Base-by-base conservation (phyloP, 2,113 vertebrate genomes). In the Callithrix jacchus region DNA sequence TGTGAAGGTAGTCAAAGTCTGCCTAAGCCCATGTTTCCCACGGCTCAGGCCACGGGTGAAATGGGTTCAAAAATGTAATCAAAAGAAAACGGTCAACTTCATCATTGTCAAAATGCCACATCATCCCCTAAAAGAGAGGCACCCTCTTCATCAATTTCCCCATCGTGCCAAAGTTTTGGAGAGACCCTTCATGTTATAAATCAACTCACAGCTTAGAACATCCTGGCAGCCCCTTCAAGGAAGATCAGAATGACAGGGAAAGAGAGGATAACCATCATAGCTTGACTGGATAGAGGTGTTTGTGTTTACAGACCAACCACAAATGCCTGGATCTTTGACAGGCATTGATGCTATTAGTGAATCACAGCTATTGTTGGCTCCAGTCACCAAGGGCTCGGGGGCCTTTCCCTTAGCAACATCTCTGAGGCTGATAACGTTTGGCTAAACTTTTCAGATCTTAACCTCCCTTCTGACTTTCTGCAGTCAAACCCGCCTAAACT, bases 261-360 rank as follows among this genome's bases (percentile, higher is more conserved):
- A 99, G 99, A 99, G 98, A 98, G 99, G 98, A 99, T 99, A 99
- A 99, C 99, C 99, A 99, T 99, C 99, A 98, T 98, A 98, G 98
- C 98, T 98, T 99, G 99, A 99, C 99, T 99, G 99, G 98, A 99
- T 99, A 99, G 99, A 99, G 99, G 99, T 99, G 99, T 99, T 99
- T 99, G 98, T 99, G 98, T 99, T 99, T 99, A 99, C 98, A 99
- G 99, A 99, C 98, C 97, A 99, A 99, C 99, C 99, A 98, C 98
- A 98, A 98, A 99, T 98, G 99, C 99, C 99, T 99, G 98, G 98
- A 98, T 98, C 98, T 99, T 98, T 99, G 99, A 99, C 99, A 99
- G 99, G 98, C 99, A 99, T 99, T 99, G 99, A 99, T 99, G 99
- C 98, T 99, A 99, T 99, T 99, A 98, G 98, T 97, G 98, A 98